Conservation (phyloP, 1,140 invertebrate genomes). For the Chlorops oryzae region DNA sequence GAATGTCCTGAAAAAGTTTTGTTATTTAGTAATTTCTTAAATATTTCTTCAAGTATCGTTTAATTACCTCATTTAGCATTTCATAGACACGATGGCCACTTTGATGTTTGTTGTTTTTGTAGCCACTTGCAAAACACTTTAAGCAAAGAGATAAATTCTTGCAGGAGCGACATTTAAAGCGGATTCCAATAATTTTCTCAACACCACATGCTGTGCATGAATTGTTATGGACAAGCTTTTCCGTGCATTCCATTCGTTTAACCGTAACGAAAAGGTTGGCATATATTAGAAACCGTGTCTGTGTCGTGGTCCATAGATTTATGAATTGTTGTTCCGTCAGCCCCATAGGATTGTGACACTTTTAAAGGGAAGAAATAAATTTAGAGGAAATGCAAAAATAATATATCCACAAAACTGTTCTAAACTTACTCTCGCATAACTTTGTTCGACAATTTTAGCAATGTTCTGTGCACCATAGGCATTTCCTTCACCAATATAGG, state of each 20-base stretch:
- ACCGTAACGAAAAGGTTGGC: constrained; percentile 36
- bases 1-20: constrained; percentile 22
- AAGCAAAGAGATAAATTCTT: constrained; percentile 37
- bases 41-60: background rate
- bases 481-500: constrained; percentile 34
- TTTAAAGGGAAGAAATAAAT: constrained; percentile 1
- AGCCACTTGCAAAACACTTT: constrained; percentile 37
- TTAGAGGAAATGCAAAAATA: background rate
- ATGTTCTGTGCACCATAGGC: constrained; percentile 41
- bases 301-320: constrained; percentile 31
- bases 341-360: constrained; percentile 31
- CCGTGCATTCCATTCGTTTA: constrained; percentile 41
- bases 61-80: constrained; percentile 29
- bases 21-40: background rate
- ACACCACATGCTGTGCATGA: constrained; percentile 30
- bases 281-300: constrained; percentile 42
- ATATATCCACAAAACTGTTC: background rate
- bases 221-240: constrained; percentile 39
- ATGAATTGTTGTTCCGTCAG: constrained; percentile 35
- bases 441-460: constrained; percentile 30
- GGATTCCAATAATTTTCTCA: constrained; percentile 38
- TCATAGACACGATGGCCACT: constrained; percentile 39
- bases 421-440: constrained; percentile 24
- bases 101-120: constrained; percentile 26
- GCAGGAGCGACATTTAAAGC: constrained; percentile 42